phyloP scores from a whole-genome alignment of 1,140 invertebrate genomes.

The Oscheius sp. region DNA sequence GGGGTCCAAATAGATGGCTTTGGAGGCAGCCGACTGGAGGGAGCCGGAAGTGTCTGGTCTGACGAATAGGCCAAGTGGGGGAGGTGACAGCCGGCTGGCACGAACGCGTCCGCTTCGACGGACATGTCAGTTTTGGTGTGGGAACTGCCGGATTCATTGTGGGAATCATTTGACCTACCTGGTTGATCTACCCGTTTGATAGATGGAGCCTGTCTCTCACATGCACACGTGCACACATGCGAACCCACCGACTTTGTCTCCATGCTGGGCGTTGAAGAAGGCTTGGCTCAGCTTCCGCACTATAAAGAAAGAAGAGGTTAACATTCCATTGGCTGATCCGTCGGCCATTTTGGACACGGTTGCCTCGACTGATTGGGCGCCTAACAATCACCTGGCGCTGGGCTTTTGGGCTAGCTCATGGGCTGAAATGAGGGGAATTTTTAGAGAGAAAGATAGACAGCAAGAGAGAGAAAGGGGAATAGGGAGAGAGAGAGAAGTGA shows the following conservation, averaged over 20 bases:
- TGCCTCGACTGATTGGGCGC: background rate
- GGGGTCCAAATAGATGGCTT: no score
- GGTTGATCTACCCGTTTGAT: no score
- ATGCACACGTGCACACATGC: background rate
- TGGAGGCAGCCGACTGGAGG: no score
- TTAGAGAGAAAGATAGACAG: background rate
- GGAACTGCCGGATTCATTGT: background rate
- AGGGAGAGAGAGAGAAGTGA: no score
- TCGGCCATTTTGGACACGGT: background rate
- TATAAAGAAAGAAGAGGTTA: constrained; percentile 49
- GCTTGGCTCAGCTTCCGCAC: constrained; percentile 57
- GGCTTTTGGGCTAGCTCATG: background rate
- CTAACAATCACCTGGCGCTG: no score
- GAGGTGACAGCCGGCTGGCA: no score
- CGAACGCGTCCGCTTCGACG: no score
- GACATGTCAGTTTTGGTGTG: background rate
- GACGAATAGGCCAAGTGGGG: no score
- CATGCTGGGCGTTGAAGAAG: constrained; percentile 58
- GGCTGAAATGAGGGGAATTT: background rate
- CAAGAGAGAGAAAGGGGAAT: no score
- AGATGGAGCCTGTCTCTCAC: background rate
- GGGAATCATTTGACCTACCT: no score
- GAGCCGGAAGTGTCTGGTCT: no score
- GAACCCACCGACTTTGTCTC: constrained; percentile 53
- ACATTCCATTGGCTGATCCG: background rate